Conservation (phyloP, 2,797 vertebrate species). For the Muscicapa striata region DNA sequence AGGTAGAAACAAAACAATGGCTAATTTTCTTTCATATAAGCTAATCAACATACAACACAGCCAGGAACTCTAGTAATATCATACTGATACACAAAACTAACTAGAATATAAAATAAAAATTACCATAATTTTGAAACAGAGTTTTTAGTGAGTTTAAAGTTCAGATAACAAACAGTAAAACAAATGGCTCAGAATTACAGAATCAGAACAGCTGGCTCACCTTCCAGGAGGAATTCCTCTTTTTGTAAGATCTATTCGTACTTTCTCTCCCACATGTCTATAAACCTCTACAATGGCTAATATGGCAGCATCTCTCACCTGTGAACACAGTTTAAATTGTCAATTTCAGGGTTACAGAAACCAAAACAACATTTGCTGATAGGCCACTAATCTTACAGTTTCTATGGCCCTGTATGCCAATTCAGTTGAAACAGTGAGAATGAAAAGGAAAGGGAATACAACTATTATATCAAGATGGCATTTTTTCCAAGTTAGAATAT, state of each 20-base stretch:
- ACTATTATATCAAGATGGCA: background rate
- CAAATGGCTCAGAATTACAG: background rate
- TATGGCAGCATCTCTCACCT: slow-evolving; percentile 93
- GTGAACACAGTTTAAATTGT: background rate
- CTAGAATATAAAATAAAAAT: background rate
- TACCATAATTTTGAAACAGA: background rate
- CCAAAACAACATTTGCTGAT: background rate
- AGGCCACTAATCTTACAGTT: background rate
- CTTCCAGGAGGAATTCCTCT: slow-evolving; percentile 88
- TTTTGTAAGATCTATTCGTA: slow-evolving; percentile 86
- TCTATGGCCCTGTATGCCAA: background rate
- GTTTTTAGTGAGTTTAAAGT: background rate
- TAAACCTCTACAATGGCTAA: slow-evolving; percentile 90
- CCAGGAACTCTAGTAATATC: background rate
- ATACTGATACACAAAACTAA: background rate
- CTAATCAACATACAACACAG: background rate
- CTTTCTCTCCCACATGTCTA: slow-evolving; percentile 90
- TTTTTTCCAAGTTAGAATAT: background rate
- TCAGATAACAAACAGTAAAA: background rate
- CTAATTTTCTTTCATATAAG: background rate
- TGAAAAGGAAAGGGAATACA: background rate
- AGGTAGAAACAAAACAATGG: background rate
- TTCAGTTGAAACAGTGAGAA: background rate
- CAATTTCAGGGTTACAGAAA: background rate
- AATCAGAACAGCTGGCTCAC: slow-evolving; percentile 75